Base-by-base conservation (phyloP, 2,113 vertebrate species). In the Platichthys flesus region DNA sequence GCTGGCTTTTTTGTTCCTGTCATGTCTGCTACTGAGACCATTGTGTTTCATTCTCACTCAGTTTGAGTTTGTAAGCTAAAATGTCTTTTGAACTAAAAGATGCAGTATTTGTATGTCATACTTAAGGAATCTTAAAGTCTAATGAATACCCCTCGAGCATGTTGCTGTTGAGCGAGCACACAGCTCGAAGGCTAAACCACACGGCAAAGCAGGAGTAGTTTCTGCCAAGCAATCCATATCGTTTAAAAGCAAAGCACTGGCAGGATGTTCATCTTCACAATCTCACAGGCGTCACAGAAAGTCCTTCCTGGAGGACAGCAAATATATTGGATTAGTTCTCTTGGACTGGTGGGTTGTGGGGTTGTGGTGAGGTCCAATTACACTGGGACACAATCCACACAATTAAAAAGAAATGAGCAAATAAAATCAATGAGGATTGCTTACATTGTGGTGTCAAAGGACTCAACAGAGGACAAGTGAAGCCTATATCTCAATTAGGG, bases 351-450 rank as follows among this genome's bases (percentile, higher is more conserved):
- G 85, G 80, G 71, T 86, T 90, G 91, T 69, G 87, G 51, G 51
- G 51, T 54, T 54, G 51, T 54, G 88, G 72, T 24, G 31, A 92
- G 92, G 65, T 93, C 80, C 72, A 55, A 90, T 94, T 93, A 91
- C 93, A 90, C 52, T 73, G 79, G 84, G 86, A 93, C 78, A 87
- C 90, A 90, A 88, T 88, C 91, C 84, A 71, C 78, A 89, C 87
- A 92, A 94, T 94, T 94, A 94, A 93, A 95, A 92, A 93, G 87
- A 91, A 94, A 94, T 93, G 93, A 94, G 90, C 87, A 90, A 90
- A 92, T 93, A 87, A 91, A 94, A 94, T 94, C 93, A 93, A 94
- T 94, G 79, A 70, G 70, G 92, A 93, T 94, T 85, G 52, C 89
- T 94, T 94, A 89, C 93, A 91, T 67, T 80, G 90, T 87, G 86